Percentiles rank a stretch among this genome's conserved stretches.
Evolutionary conservation across 2,113 vertebrate genomes (phyloP).

Genomic region (Mixornis gularis): DNA sequence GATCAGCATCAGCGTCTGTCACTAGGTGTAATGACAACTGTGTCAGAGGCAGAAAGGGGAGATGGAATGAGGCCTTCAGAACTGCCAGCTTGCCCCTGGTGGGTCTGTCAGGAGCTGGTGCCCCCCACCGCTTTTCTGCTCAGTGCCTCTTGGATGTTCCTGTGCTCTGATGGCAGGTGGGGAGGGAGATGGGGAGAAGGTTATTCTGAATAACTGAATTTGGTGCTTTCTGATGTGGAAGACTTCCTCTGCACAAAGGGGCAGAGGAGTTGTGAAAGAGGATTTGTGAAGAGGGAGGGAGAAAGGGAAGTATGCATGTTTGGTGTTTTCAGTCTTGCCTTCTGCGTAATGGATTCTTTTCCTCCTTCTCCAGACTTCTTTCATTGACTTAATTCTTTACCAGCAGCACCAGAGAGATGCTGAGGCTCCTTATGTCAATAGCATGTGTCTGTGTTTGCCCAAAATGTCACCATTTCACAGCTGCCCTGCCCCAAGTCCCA

Average conservation of each 20-base stretch:
- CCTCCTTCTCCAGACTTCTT: not conserved
- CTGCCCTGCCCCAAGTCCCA: not conserved
- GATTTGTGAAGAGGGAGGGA: not conserved
- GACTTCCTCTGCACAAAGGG: not conserved
- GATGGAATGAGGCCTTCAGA: not conserved
- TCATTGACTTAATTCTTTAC: not conserved
- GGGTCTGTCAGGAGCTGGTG: not conserved
- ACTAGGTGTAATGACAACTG: not conserved
- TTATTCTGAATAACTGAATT: not conserved
- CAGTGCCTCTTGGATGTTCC: not conserved
- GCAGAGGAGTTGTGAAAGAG: not conserved
- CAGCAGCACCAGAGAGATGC: not conserved
- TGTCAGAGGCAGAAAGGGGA: not conserved
- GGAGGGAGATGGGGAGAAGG: not conserved
- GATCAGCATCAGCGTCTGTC: not conserved
- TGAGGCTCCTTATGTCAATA: not conserved
- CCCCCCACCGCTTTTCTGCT: not conserved
- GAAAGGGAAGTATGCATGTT: not conserved
- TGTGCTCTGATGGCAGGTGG: not conserved
- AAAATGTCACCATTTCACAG: not conserved
- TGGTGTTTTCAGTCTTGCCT: not conserved
- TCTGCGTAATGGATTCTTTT: fast-evolving
- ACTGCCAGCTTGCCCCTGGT: not conserved
- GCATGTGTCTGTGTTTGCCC: fast-evolving
- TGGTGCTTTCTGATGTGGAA: not conserved